These are phyloP conservation scores for Okapia johnstoni DNA, from an alignment of 2,113 vertebrate species.

Conservation along the genomic window DNA sequence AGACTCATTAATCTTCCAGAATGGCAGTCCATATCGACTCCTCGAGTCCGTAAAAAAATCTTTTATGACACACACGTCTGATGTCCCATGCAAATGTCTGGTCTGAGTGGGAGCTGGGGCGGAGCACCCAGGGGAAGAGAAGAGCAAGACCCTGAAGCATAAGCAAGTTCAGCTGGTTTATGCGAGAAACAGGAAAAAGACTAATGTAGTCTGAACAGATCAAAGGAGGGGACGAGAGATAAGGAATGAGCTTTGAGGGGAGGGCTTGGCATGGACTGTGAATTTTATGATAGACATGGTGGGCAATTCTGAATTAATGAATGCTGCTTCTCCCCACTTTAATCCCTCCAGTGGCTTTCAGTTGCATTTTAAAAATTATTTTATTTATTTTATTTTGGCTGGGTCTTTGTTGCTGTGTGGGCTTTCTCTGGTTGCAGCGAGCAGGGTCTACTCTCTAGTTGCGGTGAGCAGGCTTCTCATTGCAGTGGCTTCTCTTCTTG, in stretches of 20 bases:
- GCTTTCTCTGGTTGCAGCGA: neutral
- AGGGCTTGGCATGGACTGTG: neutral
- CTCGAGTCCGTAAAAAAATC: neutral
- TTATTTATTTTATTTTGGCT: neutral
- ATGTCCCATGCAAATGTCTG: neutral
- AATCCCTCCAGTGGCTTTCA: neutral
- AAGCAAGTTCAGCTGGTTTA: neutral
- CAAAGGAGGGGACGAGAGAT: neutral
- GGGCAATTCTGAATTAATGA: neutral
- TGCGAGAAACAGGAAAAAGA: neutral
- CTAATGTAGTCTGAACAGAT: no score
- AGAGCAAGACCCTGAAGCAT: neutral
- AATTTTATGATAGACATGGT: neutral
- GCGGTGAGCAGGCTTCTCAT: fast-evolving
- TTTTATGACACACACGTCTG: neutral
- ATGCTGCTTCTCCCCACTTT: neutral
- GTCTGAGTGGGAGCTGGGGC: fast-evolving
- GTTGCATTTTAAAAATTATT: neutral
- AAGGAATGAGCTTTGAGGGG: neutral
- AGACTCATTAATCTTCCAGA: neutral
- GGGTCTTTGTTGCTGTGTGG: neutral
- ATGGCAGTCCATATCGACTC: neutral
- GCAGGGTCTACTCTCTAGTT: neutral
- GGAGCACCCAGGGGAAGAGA: neutral
- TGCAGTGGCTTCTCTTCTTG: neutral